These are phyloP conservation scores for Rhynchomys soricoides DNA, from an alignment of 2,113 vertebrate species.

Conservation along the genomic window DNA sequence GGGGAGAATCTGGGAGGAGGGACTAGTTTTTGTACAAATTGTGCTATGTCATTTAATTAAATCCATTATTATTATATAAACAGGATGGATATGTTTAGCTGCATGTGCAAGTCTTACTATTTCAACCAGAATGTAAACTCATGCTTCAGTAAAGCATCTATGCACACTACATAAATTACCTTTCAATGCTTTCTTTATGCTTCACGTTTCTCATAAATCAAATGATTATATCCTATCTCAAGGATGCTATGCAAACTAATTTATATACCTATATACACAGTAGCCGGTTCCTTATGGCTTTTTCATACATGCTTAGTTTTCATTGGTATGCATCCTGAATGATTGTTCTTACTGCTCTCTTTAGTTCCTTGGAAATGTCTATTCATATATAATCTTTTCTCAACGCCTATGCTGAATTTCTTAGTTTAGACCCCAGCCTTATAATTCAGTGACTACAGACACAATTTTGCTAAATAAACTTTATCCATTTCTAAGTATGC, in stretches of 20 bases:
- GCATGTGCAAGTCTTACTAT: not conserved
- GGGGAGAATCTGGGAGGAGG: not conserved
- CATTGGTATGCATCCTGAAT: not conserved
- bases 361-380: slow-evolving; percentile 5
- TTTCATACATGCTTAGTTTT: not conserved
- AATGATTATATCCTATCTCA: slow-evolving; percentile 1
- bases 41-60: not conserved
- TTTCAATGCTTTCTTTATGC: slow-evolving; percentile 35
- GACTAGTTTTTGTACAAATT: not conserved
- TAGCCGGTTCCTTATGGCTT: not conserved
- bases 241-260: not conserved
- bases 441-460: not conserved
- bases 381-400: not conserved
- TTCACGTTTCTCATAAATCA: slow-evolving; percentile 35
- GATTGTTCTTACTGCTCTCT: slow-evolving; percentile 1
- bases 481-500: slow-evolving; percentile 3
- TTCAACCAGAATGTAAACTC: not conserved
- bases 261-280: not conserved
- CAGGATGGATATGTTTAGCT: not conserved
- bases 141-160: not conserved
- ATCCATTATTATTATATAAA: slow-evolving; percentile 31
- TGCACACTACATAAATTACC: not conserved
- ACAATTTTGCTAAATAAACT: slow-evolving; percentile 6
- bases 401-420: not conserved
- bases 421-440: slow-evolving; percentile 17